These are phyloP conservation scores for Pristis pectinata DNA, from an alignment of 2,797 vertebrate species.

Conservation along the genomic window DNA sequence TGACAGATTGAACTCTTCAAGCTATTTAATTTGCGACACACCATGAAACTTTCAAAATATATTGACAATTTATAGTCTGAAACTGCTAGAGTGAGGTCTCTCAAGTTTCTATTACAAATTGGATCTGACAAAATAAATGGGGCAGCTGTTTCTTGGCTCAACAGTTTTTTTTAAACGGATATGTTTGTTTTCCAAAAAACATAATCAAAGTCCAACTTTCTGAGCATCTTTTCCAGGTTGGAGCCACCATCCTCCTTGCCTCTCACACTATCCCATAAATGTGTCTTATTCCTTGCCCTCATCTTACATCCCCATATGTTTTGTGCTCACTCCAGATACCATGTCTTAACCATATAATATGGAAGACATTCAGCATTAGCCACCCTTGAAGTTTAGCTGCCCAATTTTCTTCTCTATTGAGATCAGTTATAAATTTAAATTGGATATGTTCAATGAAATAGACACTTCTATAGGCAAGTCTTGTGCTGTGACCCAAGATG, in stretches of 20 bases:
- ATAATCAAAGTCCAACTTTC: background rate
- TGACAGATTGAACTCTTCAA: background rate
- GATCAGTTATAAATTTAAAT: background rate
- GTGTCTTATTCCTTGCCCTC: background rate
- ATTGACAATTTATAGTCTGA: background rate
- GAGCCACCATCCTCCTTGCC: background rate
- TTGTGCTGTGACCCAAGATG: background rate
- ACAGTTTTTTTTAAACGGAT: background rate
- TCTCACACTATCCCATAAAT: background rate
- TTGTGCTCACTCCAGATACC: background rate
- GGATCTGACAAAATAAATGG: background rate
- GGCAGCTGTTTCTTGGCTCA: background rate
- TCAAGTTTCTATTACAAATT: background rate
- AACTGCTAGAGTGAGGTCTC: background rate
- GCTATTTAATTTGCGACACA: background rate
- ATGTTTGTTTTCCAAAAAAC: background rate
- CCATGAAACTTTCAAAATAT: background rate
- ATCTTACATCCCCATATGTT: background rate
- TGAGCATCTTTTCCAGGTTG: background rate
- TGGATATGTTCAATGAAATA: background rate
- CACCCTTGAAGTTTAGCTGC: background rate
- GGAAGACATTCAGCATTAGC: background rate
- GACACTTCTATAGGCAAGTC: background rate
- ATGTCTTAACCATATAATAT: background rate
- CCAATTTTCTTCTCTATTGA: background rate